A percentile compares a stretch with the other conserved stretches of the same genome.
These are phyloP conservation scores for Trachops cirrhosus DNA, from an alignment of 2,797 vertebrate genomes.

Conservation along the genomic window DNA sequence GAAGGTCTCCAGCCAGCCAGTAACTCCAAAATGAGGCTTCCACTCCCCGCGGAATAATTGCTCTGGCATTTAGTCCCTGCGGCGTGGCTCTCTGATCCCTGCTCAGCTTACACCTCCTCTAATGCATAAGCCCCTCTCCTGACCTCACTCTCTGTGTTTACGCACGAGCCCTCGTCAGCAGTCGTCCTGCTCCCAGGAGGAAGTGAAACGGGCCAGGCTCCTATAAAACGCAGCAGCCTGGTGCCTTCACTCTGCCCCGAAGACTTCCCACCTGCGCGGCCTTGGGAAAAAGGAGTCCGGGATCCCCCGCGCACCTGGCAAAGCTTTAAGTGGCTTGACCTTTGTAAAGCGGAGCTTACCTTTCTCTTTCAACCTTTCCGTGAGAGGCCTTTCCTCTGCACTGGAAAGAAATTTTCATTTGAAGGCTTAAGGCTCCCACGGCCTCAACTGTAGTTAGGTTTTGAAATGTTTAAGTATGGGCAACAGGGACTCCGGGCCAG, in stretches of 20 bases:
- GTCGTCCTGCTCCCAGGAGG: background rate
- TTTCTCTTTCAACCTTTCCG: constrained; percentile 48
- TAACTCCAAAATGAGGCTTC: background rate
- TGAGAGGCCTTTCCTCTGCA: constrained; percentile 16
- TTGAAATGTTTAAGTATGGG: constrained; percentile 58
- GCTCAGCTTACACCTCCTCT: background rate
- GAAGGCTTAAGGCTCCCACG: constrained; percentile 42
- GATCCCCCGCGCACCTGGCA: background rate
- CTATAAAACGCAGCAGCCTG: background rate
- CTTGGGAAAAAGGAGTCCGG: background rate
- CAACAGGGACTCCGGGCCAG: background rate
- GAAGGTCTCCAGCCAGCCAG: background rate
- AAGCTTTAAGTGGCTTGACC: constrained; percentile 50
- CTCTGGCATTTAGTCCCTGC: background rate
- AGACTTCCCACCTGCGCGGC: background rate
- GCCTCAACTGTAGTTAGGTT: constrained; percentile 37
- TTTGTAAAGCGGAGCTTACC: constrained; percentile 52
- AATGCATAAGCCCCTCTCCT: background rate
- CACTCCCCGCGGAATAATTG: rapidly evolving
- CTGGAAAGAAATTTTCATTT: constrained; percentile 40
- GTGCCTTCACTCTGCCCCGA: background rate
- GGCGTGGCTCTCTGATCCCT: background rate
- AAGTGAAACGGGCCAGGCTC: background rate
- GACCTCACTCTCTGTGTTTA: background rate
- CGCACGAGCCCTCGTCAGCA: background rate